These are phyloP conservation scores for Catonia carolina DNA, from an alignment of 2,888 invertebrate genomes.

Conservation along the genomic window DNA sequence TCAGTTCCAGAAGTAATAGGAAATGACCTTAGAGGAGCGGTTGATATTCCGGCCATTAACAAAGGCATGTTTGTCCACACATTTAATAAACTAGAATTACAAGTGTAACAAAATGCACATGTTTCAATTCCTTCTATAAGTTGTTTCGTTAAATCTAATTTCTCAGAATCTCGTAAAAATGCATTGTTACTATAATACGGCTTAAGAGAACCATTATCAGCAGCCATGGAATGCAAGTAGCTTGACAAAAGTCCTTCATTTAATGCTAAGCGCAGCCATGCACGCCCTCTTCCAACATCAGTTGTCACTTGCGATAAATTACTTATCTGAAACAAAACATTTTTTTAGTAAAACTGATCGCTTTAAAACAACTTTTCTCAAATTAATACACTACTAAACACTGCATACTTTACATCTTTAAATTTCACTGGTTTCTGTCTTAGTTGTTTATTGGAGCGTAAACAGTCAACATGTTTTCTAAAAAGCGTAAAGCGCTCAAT, in stretches of 20 bases:
- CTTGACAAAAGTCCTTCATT: slow-evolving; percentile 84
- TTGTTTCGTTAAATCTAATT: slow-evolving; percentile 68
- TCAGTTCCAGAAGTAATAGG: slow-evolving; percentile 54
- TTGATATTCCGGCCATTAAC: slow-evolving; percentile 77
- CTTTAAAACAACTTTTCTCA: no score
- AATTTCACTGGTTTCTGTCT: no score
- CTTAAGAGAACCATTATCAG: slow-evolving; percentile 67
- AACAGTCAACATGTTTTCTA: no score
- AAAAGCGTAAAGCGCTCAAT: no score
- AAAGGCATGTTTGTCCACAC: slow-evolving; percentile 81
- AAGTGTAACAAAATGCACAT: slow-evolving; percentile 61
- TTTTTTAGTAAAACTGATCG: no score
- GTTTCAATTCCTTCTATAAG: slow-evolving; percentile 67
- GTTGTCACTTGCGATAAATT: slow-evolving; percentile 72
- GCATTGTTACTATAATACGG: slow-evolving; percentile 78
- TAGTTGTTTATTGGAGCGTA: no score
- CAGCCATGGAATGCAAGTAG: slow-evolving; percentile 73
- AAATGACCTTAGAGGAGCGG: slow-evolving; percentile 67
- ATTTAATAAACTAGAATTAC: slow-evolving; percentile 81
- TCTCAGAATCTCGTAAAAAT: slow-evolving; percentile 74
- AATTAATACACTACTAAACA: no score
- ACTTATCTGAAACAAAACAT: slow-evolving; percentile 51
- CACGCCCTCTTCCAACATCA: slow-evolving; percentile 85
- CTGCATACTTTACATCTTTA: no score
- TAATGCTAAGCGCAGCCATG: slow-evolving; percentile 83